These are phyloP conservation scores for Odontothrips loti DNA, from an alignment of 2,888 invertebrate genomes.

Conservation along the genomic window DNA sequence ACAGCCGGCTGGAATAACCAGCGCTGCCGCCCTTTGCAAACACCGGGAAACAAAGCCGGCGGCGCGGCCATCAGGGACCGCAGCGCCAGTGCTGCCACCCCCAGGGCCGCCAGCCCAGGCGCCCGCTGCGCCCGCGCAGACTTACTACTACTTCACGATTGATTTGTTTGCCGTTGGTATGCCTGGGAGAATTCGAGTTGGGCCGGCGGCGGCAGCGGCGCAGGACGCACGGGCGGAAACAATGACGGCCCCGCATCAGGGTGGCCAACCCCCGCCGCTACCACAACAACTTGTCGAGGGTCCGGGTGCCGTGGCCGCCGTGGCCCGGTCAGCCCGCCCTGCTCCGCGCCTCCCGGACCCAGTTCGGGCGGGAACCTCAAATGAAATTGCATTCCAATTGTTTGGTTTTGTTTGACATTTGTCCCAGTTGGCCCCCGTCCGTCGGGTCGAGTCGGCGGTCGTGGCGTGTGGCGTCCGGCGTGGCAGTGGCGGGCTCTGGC, in stretches of 20 bases:
- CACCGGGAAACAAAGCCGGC: background rate
- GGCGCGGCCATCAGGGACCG: background rate
- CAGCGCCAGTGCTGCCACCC: background rate
- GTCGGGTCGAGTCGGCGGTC: background rate
- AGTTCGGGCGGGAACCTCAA: background rate
- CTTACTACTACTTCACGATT: background rate
- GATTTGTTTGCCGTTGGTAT: constrained; percentile 23
- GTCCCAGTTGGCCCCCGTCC: background rate
- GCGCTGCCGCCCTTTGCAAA: background rate
- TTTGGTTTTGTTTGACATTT: constrained; percentile 25
- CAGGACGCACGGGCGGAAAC: background rate
- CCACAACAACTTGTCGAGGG: background rate
- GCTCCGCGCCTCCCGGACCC: too few species aligned
- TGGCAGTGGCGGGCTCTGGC: too few species aligned
- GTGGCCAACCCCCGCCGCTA: background rate
- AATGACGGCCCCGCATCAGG: background rate
- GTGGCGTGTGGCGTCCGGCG: background rate
- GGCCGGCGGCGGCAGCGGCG: background rate
- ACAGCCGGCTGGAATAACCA: too few species aligned
- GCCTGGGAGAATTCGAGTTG: constrained; percentile 4
- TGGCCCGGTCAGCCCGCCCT: background rate
- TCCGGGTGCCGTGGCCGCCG: background rate
- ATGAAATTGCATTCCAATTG: constrained; percentile 23
- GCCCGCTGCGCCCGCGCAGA: background rate
- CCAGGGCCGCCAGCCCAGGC: background rate